A percentile compares a stretch with the other conserved stretches of the same genome.
Evolutionary conservation across 30 jellyfish, hydroid and myxozoan genomes (phyloP).

Genomic region (Aurelia coerulea): DNA sequence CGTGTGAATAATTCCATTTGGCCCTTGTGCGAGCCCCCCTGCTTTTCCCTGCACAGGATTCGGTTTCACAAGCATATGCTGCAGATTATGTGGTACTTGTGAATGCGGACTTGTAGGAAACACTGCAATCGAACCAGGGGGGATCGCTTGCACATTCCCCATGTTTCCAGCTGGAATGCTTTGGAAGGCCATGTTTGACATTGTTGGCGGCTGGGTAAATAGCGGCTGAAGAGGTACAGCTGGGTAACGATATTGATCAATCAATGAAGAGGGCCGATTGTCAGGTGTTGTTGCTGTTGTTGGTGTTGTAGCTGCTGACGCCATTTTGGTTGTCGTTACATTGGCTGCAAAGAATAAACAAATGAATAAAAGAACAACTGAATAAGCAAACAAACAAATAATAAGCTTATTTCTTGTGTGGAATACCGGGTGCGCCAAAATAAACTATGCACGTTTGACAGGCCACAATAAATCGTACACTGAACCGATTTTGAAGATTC

Average conservation of each 20-base stretch:
- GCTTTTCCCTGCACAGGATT: slow-evolving; percentile 41
- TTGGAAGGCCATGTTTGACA: slow-evolving; percentile 53
- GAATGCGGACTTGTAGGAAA: slow-evolving; percentile 53
- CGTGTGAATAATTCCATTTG: slow-evolving; percentile 68
- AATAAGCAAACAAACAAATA: no score
- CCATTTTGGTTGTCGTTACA: no score
- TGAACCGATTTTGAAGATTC: no score
- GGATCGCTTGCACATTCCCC: slow-evolving; percentile 54
- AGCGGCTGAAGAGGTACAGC: slow-evolving; percentile 55
- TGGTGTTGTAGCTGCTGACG: no score
- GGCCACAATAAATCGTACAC: no score
- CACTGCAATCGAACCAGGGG: slow-evolving; percentile 50
- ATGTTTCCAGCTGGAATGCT: slow-evolving; percentile 54
- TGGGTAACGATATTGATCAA: slow-evolving; percentile 45
- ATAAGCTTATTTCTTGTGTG: no score
- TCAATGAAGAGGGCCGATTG: slow-evolving; percentile 15
- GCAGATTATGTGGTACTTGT: slow-evolving; percentile 54
- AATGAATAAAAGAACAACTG: no score
- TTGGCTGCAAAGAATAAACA: no score
- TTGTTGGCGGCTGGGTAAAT: slow-evolving; percentile 40
- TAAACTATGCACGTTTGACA: no score
- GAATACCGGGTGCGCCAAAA: no score
- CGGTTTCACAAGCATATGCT: slow-evolving; percentile 45
- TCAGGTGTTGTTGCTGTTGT: slow-evolving; percentile 38
- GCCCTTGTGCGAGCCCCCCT: slow-evolving; percentile 78